Evolutionary conservation across 2,113 vertebrate genomes (phyloP), one percentile per base, ranked within the genome.

Genomic region (Onychorhynchus coronatus): DNA sequence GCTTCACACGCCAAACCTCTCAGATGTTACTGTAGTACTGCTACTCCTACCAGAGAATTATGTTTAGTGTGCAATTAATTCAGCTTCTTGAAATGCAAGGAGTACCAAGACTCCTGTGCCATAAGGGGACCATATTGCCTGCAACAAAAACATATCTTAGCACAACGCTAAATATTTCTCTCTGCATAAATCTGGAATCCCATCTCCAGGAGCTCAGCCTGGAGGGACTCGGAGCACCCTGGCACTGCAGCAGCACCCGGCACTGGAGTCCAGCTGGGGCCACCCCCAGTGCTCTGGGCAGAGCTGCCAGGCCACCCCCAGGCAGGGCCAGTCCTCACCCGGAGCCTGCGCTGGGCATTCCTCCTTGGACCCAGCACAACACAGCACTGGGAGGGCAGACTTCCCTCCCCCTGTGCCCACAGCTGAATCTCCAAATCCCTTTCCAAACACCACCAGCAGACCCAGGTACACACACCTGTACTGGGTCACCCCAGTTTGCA

Each of bases 51-150:
- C 87, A 87, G 56, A 53, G 81, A 79, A 94, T 87, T 78, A 70
- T 62, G 91, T 87, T 95, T 46, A 89, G 92, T 42, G 88, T 1
- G 52, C 91, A 96, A 94, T 92, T 86, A 96, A 96, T 61, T 91
- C 95, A 95, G 95, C 80, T 91, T 44, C 88, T 89, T 66, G 75
- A 78, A 78, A 84, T 49, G 25, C 10, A 78, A 37, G 84, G 91
- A 95, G 89, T 47, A 75, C 88, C 89, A 72, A 72, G 95, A 92
- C 91, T 92, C 35, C 92, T 24, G 72, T 94, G 88, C 96, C 96
- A 96, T 97, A 96, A 96, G 95, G 95, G 73, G 76, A 97, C 92
- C 88, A 93, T 94, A 95, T 84, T 96, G 95, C 85, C 89, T 96
- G 91, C 76, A 94, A 95, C 91, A 91, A 92, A 93, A 97, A 96